Base-by-base conservation (phyloP, 2,797 vertebrate species). In the Microctenopoma lineatum region DNA sequence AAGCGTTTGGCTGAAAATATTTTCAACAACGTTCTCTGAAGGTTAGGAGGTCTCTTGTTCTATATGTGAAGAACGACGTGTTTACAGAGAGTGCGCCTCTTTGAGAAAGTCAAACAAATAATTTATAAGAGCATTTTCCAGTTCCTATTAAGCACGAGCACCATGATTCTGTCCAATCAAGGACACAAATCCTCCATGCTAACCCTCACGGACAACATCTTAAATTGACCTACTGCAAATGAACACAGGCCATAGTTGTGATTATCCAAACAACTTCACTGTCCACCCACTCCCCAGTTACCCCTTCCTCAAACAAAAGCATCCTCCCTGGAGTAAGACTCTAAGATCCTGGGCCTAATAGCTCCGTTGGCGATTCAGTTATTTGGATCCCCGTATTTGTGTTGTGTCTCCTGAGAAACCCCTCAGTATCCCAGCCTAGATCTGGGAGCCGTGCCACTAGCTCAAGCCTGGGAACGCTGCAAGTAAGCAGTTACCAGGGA, bases 371-470 rank as follows among this genome's bases (percentile, higher is more conserved):
- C 84, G 86, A 93, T 92, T 86, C 88, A 91, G 89, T 86, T 88
- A 87, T 92, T 92, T 89, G 87, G 79, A 92, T 87, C 87, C 73
- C 76, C 86, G 82, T 91, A 87, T 93, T 93, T 93, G 86, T 90
- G 78, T 89, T 91, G 81, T 55, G 90, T 92, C 84, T 93, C 92
- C 90, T 89, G 89, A 92, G 91, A 93, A 93, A 91, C 91, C 76
- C 74, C 75, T 85, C 77, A 64, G 79, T 90, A 86, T 92, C 85
- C 83, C 78, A 86, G 84, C 73, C 53, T 70, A 70, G 61, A 80
- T 86, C 92, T 93, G 92, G 92, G 93, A 94, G 81, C 69, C 3
- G 68, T 92, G 92, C 93, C 92, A 93, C 76, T 50, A 68, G 81
- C 42, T 72, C 26, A 70, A 91, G 92, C 92, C 92, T 94, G 92